Conservation (phyloP, 2,888 invertebrate genomes). For the Cosmopolites sordidus region DNA sequence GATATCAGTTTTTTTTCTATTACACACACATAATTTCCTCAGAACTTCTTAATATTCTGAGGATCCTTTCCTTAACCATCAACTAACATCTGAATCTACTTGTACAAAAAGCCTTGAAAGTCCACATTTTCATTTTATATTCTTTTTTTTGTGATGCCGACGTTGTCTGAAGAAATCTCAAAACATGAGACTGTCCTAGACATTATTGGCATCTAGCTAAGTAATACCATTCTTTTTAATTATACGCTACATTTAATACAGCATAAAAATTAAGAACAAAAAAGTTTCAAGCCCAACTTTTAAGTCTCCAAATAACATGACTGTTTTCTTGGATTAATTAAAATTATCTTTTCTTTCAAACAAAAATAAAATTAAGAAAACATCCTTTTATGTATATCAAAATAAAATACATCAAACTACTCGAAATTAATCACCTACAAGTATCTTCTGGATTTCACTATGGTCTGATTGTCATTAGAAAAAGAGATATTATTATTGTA, state of each 20-base stretch:
- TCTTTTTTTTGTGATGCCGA: conserved; percentile 15
- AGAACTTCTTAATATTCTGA: no score
- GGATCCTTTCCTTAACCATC: neutral
- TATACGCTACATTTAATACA: conserved; percentile 27
- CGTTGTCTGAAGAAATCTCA: conserved; percentile 5
- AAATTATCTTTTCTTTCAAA: neutral
- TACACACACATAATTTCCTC: neutral
- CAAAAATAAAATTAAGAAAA: no score
- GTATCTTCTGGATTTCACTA: no score
- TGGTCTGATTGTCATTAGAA: no score
- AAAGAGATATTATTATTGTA: no score
- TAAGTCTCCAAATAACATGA: conserved; percentile 8
- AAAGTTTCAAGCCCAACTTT: conserved; percentile 11
- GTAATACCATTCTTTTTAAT: conserved; percentile 21
- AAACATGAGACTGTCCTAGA: neutral
- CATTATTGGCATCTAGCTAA: conserved; percentile 15
- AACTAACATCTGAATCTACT: conserved; percentile 35
- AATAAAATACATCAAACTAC: no score
- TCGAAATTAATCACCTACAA: no score
- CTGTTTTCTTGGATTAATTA: neutral
- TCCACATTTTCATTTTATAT: conserved; percentile 28
- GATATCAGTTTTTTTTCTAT: conserved; percentile 20
- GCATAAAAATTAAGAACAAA: conserved; percentile 22
- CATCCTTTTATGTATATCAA: no score
- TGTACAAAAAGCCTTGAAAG: conserved; percentile 37